Percentiles rank a stretch among this genome's conserved stretches.
Conservation (phyloP, 2,888 invertebrate species). For the Drosophila buzzatii region DNA sequence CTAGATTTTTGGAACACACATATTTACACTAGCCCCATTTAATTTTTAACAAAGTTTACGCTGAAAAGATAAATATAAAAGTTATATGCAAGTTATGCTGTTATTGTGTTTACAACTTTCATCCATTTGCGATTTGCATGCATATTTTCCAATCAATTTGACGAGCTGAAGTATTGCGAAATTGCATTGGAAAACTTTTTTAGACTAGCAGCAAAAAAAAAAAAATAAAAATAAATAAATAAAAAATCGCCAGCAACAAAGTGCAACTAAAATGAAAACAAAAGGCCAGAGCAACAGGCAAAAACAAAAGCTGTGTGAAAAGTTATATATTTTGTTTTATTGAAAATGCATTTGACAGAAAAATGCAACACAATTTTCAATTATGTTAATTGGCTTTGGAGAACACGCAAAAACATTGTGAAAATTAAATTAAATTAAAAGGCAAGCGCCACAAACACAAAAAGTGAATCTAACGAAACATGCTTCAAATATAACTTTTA, state of each 20-base stretch:
- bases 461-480: constrained; percentile 28
- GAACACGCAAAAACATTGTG: constrained; percentile 20
- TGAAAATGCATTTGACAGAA: constrained; percentile 30
- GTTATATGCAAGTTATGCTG: constrained; percentile 3
- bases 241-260: constrained; percentile 31
- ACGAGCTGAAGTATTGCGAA: constrained; percentile 35
- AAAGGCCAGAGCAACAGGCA: constrained; percentile 46
- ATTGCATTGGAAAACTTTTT: constrained; percentile 60
- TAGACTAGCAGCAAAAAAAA: constrained; percentile 20
- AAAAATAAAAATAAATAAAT: constrained; percentile 45
- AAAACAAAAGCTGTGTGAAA: constrained; percentile 18
- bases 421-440: constrained; percentile 63
- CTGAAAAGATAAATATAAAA: neutral
- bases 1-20: neutral
- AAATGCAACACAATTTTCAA: constrained; percentile 57
- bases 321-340: constrained; percentile 5
- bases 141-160: constrained; percentile 64
- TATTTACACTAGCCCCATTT: neutral
- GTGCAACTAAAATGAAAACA: constrained; percentile 49
- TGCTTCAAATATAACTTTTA: neutral
- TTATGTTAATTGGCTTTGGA: constrained; percentile 67
- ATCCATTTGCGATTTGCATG: constrained; percentile 9
- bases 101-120: constrained; percentile 9
- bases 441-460: constrained; percentile 14
- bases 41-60: neutral